A percentile compares a stretch with the other conserved stretches of the same genome.
Evolutionary conservation across 2,888 invertebrate genomes (phyloP).

Genomic region (Dolomedes plantarius): DNA sequence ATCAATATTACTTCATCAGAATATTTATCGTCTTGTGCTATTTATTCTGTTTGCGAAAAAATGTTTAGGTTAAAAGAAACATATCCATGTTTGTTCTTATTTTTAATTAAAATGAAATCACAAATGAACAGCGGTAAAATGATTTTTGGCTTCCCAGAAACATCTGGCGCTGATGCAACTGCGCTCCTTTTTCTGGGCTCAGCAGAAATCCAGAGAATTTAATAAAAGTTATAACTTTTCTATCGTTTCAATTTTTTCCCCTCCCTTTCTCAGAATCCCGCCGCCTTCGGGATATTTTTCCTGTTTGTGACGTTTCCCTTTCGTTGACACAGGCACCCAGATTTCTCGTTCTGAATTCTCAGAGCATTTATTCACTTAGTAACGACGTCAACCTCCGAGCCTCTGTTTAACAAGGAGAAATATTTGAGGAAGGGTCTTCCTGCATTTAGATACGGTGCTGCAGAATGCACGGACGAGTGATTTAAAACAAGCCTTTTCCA

Average conservation of each 20-base stretch:
- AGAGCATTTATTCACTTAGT: conserved; percentile 20
- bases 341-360: conserved; percentile 14
- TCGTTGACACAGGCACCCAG: neutral
- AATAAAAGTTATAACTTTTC: neutral
- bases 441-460: neutral
- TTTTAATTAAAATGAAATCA: no score
- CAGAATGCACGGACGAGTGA: neutral
- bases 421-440: neutral
- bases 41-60: no score
- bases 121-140: no score
- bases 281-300: neutral
- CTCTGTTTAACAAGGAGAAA: conserved; percentile 25
- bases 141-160: no score
- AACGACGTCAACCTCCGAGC: conserved; percentile 10
- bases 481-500: conserved; percentile 4
- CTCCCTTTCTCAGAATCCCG: neutral
- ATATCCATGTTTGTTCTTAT: no score
- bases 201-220: neutral
- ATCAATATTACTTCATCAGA: no score
- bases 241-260: neutral
- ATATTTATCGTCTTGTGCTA: no score
- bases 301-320: conserved; percentile 2
- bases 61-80: no score
- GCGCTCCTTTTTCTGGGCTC: neutral
- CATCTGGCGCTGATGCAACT: neutral